Evolutionary conservation across 2,888 invertebrate genomes (phyloP).

Genomic region (Macaria liturata): DNA sequence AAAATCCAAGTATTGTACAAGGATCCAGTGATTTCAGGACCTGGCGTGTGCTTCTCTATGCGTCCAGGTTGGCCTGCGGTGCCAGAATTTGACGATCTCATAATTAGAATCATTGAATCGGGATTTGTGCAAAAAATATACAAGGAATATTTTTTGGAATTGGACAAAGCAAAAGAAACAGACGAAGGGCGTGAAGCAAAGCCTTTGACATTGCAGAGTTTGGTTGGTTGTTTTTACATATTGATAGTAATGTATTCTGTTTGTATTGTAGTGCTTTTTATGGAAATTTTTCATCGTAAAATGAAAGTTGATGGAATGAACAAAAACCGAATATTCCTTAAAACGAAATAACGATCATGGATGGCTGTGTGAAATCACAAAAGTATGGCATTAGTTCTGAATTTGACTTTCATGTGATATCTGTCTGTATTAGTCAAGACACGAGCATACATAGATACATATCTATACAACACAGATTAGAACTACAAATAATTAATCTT

Average conservation of each 20-base stretch:
- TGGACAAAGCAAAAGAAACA: conserved; percentile 11
- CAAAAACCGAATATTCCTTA: no score
- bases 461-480: no score
- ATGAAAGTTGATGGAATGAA: not conserved
- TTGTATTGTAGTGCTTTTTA: conserved; percentile 42
- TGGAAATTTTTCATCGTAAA: conserved; percentile 42
- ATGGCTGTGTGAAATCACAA: no score
- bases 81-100: conserved; percentile 37
- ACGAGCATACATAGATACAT: no score
- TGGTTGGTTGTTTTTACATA: conserved; percentile 53
- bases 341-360: no score
- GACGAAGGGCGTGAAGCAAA: conserved; percentile 16
- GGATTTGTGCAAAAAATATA: conserved; percentile 45
- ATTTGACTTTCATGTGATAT: no score
- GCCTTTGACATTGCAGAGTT: conserved; percentile 41
- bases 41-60: conserved; percentile 44
- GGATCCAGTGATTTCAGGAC: conserved; percentile 39
- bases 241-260: conserved; percentile 42
- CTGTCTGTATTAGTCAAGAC: no score
- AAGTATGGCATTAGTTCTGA: no score
- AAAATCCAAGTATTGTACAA: conserved; percentile 46
- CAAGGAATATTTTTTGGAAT: conserved; percentile 22
- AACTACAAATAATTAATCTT: no score
- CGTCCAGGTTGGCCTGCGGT: conserved; percentile 59
- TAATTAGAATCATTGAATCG: conserved; percentile 43